Base-by-base conservation (phyloP, 2,888 invertebrate genomes). In the Orchesellides sinensis region DNA sequence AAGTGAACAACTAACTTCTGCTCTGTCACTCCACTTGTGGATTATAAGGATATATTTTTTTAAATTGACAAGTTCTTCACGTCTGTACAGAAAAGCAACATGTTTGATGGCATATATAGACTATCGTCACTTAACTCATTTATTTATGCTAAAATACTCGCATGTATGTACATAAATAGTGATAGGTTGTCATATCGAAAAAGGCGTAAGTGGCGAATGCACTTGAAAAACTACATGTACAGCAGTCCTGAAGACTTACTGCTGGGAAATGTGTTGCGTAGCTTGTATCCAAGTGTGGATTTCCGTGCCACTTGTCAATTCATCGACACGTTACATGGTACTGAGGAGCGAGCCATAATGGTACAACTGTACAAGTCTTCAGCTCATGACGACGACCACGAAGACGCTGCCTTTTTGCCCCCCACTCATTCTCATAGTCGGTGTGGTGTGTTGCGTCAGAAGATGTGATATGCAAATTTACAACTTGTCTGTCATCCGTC, bases 251-350 rank as follows among this genome's bases (percentile, higher is more conserved):
- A 8, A 52, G 52, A 19, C 52, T 52, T 17, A 21, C 52, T 21
- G 21, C 52, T 52, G 59, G 59, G 29, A 59, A 59, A 59, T 59
- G 27, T 59, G 59, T 27, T 27, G 29, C 4, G 59, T 59, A 14
- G 4, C 63, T n/a, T 47, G 27, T 47, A 27, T n/a, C 10, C 49
- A 49, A 21, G 54, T 69, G 29, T 21, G 35, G 12, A 69, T 29
- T 32, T 45, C 32, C 29, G 69, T 54, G 69, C 54, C 54, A 52
- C 69, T 69, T 69, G 69, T 69, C 69, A 69, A 69, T 29, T 21
- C 32, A 69, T 69, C 35, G 69, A 69, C 69, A 54, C 25, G 6
- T 32, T 21, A 65, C 65, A 65, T 23, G 19, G 6, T 14, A 19
- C 12, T n/a, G n/a, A 61, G 29, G 32, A 54, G 40, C 40, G 40